Conservation (phyloP, 2,888 invertebrate genomes). For the Trichopria drosophilae region DNA sequence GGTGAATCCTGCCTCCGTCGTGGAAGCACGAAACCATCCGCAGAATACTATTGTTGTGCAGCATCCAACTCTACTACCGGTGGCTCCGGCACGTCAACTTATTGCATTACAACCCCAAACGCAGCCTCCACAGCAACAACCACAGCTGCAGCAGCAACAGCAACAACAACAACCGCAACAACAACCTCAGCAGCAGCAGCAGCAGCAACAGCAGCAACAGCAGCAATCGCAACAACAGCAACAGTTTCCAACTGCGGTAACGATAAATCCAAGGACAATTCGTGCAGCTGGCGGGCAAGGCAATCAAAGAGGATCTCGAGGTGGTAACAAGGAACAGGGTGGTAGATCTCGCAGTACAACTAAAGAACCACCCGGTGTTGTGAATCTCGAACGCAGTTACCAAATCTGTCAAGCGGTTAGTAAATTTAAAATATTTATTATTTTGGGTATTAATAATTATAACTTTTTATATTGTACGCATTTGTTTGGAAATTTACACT, state of each 20-base stretch:
- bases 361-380: slow-evolving; percentile 85
- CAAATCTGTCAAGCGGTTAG: slow-evolving; percentile 86
- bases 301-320: slow-evolving; percentile 47
- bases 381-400: slow-evolving; percentile 91
- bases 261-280: slow-evolving; percentile 45
- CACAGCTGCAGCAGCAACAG: slow-evolving; percentile 32
- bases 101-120: slow-evolving; percentile 41
- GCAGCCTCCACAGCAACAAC: slow-evolving; percentile 30
- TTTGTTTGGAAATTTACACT: not conserved
- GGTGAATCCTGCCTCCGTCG: slow-evolving; percentile 38
- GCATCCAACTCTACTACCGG: slow-evolving; percentile 42
- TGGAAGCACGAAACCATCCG: slow-evolving; percentile 43
- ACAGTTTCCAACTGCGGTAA: slow-evolving; percentile 43
- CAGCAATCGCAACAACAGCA: slow-evolving; percentile 43
- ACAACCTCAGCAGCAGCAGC: slow-evolving; percentile 41
- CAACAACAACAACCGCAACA: slow-evolving; percentile 39
- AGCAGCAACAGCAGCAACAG: slow-evolving; percentile 39
- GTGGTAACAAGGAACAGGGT: slow-evolving; percentile 49
- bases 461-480: no score
- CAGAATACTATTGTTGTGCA: slow-evolving; percentile 51
- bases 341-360: slow-evolving; percentile 62
- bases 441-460: no score
- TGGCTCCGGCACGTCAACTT: slow-evolving; percentile 43
- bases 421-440: slow-evolving; percentile 9
- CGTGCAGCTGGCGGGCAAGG: slow-evolving; percentile 45